Evolutionary conservation across 2,888 invertebrate genomes (phyloP).

Genomic region (Diploptera punctata): DNA sequence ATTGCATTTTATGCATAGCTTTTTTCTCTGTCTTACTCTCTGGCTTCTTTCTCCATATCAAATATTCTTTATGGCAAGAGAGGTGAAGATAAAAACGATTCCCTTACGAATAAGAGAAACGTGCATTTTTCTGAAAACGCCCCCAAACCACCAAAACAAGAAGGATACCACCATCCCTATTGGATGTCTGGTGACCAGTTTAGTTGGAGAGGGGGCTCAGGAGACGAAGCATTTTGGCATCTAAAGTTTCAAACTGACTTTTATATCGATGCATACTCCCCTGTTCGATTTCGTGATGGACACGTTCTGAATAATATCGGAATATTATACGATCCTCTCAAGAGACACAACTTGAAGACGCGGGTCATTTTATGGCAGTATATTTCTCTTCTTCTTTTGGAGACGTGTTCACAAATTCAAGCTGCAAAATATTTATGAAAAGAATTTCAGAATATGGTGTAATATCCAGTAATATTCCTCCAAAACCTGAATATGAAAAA

Average conservation of each 20-base stretch:
- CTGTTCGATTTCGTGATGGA: constrained; percentile 39
- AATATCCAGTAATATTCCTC: background rate
- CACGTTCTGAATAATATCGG: constrained; percentile 37
- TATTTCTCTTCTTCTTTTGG: constrained; percentile 11
- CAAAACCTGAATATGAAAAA: too few relatives aligned
- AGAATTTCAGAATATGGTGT: background rate
- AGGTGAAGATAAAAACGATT: constrained; percentile 33
- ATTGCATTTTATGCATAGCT: constrained; percentile 43
- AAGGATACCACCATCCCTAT: background rate
- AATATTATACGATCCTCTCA: constrained; percentile 2
- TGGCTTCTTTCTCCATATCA: constrained; percentile 29
- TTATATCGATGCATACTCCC: constrained; percentile 15
- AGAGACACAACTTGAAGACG: constrained; percentile 19
- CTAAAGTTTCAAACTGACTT: constrained; percentile 37
- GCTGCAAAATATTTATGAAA: constrained; percentile 31
- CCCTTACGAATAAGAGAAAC: constrained; percentile 32
- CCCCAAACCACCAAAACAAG: constrained; percentile 5
- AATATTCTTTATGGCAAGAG: constrained; percentile 37
- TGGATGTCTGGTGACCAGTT: constrained; percentile 19
- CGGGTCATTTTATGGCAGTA: constrained; percentile 30
- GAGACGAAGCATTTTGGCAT: constrained; percentile 32
- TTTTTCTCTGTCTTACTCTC: constrained; percentile 23
- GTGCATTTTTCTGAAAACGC: constrained; percentile 21
- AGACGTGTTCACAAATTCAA: constrained; percentile 32
- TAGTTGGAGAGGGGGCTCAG: constrained; percentile 21